Evolutionary conservation across 2,797 vertebrate genomes (phyloP).

Genomic region (Rhyacichthys aspro): DNA sequence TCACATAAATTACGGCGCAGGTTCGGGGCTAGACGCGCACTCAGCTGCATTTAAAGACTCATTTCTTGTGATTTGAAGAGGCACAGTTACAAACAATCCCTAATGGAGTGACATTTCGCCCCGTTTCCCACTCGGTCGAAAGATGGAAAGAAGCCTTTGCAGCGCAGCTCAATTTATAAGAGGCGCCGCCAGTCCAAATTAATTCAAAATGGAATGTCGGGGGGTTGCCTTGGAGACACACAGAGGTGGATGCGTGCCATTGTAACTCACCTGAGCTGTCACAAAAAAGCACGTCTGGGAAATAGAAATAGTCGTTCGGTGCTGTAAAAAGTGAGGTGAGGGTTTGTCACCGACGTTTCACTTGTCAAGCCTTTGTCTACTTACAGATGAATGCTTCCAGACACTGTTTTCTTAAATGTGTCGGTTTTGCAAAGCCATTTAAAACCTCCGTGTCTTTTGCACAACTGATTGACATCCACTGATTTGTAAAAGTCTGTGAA

Average conservation of each 20-base stretch:
- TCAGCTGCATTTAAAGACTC: constrained; percentile 15
- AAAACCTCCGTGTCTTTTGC: not conserved
- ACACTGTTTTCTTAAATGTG: not conserved
- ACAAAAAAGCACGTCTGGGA: constrained; percentile 30
- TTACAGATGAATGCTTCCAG: not conserved
- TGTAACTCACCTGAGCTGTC: constrained; percentile 53
- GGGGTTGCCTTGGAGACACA: constrained; percentile 71
- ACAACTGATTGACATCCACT: constrained; percentile 6
- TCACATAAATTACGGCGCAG: constrained; percentile 17
- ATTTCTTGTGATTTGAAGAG: constrained; percentile 22
- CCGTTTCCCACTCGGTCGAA: not conserved
- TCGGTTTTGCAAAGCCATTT: not conserved
- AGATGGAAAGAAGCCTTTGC: constrained; percentile 46
- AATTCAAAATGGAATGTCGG: constrained; percentile 60
- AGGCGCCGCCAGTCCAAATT: constrained; percentile 59
- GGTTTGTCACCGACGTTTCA: constrained; percentile 32
- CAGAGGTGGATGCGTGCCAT: constrained; percentile 32
- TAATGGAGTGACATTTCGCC: constrained; percentile 48
- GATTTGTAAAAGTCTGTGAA: constrained; percentile 9
- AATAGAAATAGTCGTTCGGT: constrained; percentile 40
- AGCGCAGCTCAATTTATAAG: constrained; percentile 45
- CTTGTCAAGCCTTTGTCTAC: constrained; percentile 26
- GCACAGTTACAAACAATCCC: constrained; percentile 14
- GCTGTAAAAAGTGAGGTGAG: constrained; percentile 18
- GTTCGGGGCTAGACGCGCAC: not conserved